A percentile compares a stretch with the other conserved stretches of the same genome.
phyloP scores from a whole-genome alignment of 2,113 vertebrate species.

The Oncorhynchus nerka region DNA sequence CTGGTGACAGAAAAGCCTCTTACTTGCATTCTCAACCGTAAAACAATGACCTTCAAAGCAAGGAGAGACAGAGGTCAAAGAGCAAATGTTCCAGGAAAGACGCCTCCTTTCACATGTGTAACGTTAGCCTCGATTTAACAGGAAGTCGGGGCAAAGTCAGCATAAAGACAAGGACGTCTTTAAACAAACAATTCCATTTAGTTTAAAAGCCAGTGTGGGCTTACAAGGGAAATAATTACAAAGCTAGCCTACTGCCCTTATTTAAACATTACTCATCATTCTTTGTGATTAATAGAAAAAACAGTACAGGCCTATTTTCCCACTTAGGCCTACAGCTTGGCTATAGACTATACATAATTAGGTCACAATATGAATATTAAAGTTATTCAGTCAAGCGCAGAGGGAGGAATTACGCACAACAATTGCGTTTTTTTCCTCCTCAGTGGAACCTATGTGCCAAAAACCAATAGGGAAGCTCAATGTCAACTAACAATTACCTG shows the following conservation, averaged over 20 bases:
- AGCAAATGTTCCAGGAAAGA: conserved; percentile 62
- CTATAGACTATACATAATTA: background rate
- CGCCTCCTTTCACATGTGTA: conserved; percentile 42
- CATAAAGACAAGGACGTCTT: conserved; percentile 38
- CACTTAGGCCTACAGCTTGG: background rate
- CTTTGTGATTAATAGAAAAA: background rate
- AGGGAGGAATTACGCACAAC: background rate
- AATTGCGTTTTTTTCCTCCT: background rate
- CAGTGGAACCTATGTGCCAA: background rate
- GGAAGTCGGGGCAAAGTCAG: conserved; percentile 31
- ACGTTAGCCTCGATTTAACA: conserved; percentile 43
- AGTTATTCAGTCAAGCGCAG: background rate
- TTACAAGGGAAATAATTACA: background rate
- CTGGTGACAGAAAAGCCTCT: background rate
- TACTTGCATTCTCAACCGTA: conserved; percentile 38
- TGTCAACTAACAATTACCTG: background rate
- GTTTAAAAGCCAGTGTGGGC: background rate
- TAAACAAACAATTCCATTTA: conserved; percentile 38
- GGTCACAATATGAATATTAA: background rate
- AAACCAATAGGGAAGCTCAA: conserved; percentile 15
- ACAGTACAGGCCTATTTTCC: background rate
- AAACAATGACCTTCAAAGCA: conserved; percentile 50
- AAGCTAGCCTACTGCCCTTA: background rate
- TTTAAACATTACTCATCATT: background rate
- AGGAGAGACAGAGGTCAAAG: conserved; percentile 53